A percentile compares a stretch with the other conserved stretches of the same genome.
These are phyloP conservation scores for human DNA, from an alignment of 2,113 vertebrate species.

Conservation along the genomic window GRCh38 chr1:217228501-217229000, in stretches of 20 bases:
- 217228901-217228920: neutral
- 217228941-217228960: neutral
- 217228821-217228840: neutral
- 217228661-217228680: conserved; percentile 25
- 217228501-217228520: neutral
- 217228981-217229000: neutral
- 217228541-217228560: neutral
- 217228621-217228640: neutral
- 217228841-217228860: neutral
- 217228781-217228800: conserved; percentile 13
- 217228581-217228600: neutral
- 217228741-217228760: conserved; percentile 15
- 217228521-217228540: neutral
- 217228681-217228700: conserved; percentile 20
- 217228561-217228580: neutral
- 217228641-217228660: conserved; percentile 25
- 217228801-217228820: neutral
- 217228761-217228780: conserved; percentile 34
- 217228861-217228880: too few species aligned
- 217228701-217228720: conserved; percentile 39
- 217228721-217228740: conserved; percentile 54
- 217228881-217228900: neutral
- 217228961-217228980: neutral
- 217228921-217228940: neutral
- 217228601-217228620: conserved; percentile 8